Evolutionary conservation across 2,797 vertebrate genomes (phyloP).

Genomic region (Neosilurus hyrtlii): DNA sequence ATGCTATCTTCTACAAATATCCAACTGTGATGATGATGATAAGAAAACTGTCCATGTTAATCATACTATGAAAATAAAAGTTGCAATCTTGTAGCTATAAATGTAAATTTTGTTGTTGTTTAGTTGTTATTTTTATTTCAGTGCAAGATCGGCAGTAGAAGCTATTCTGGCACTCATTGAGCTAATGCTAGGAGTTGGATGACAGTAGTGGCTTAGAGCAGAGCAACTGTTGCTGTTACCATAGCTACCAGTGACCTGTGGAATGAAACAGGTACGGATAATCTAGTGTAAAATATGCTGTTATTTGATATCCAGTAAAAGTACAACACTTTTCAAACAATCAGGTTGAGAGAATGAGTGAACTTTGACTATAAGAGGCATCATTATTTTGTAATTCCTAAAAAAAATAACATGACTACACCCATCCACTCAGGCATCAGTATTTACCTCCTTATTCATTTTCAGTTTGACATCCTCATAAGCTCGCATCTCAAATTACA

Average conservation of each 20-base stretch:
- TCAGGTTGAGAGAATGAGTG: background rate
- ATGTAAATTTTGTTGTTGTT: background rate
- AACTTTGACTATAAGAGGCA: background rate
- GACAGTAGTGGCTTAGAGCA: background rate
- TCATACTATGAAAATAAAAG: background rate
- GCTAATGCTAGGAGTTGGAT: background rate
- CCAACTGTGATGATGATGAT: background rate
- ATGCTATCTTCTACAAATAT: background rate
- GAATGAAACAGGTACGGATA: slow-evolving; percentile 4
- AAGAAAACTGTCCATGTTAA: background rate
- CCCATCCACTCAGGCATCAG: background rate
- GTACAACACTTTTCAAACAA: background rate
- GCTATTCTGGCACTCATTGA: slow-evolving; percentile 3
- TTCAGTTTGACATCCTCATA: background rate
- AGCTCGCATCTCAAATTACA: background rate
- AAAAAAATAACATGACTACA: background rate
- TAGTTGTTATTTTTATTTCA: background rate
- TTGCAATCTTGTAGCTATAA: background rate
- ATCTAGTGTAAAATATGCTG: background rate
- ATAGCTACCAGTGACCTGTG: slow-evolving; percentile 7
- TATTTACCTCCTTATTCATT: slow-evolving; percentile 2
- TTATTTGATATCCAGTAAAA: background rate
- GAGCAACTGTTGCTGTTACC: slow-evolving; percentile 30
- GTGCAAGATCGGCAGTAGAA: background rate
- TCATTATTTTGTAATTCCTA: background rate